Conservation (phyloP, 2,113 vertebrate species). For the Physeter macrocephalus region DNA sequence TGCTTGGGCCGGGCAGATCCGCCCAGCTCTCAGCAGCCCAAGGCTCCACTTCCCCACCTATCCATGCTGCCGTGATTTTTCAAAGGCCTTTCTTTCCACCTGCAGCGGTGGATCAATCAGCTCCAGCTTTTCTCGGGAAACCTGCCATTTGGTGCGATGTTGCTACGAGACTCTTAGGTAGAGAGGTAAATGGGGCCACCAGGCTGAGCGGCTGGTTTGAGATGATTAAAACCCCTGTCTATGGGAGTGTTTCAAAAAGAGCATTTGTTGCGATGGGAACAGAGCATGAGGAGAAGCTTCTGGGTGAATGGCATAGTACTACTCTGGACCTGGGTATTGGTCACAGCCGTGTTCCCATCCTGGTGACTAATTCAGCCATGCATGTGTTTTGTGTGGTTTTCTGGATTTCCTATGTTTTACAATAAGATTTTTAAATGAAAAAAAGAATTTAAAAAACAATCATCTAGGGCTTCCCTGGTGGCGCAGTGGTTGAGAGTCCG, state of each 20-base stretch:
- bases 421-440: neutral
- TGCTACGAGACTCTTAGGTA: neutral
- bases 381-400: neutral
- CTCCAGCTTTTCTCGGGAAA: neutral
- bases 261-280: neutral
- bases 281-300: too few relatives aligned
- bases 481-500: too few relatives aligned
- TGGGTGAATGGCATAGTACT: too few relatives aligned
- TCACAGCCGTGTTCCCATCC: fast-evolving
- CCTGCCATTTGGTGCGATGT: neutral
- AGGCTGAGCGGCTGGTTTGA: neutral
- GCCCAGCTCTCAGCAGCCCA: fast-evolving
- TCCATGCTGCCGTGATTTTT: fast-evolving
- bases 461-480: too few relatives aligned
- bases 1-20: neutral
- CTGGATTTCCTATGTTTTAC: neutral
- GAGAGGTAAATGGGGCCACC: neutral
- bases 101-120: neutral
- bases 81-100: neutral
- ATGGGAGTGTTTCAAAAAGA: neutral
- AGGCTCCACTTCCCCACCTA: neutral
- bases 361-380: neutral
- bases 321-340: neutral
- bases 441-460: neutral
- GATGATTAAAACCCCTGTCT: neutral